Evolutionary conservation across 2,113 vertebrate species (phyloP), one percentile per base, ranked within the genome.

Genomic region (Poeciliopsis prolifica): DNA sequence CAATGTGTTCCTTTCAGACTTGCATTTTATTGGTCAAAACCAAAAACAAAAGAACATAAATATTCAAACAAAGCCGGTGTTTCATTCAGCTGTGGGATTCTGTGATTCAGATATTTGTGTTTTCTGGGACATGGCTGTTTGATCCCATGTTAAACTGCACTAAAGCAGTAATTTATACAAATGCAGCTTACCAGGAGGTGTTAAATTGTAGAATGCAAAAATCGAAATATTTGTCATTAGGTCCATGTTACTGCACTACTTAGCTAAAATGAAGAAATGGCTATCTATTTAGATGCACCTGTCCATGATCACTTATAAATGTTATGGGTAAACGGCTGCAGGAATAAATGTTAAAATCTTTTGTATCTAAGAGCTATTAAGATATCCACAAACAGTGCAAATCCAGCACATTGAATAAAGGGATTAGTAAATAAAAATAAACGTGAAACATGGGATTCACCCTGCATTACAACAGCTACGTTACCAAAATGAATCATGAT

Each of bases 401-500:
- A 70, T 24, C 31, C 40, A 14, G 11, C 19, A 63, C 14, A 22
- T 12, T 12, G 48, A 22, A 28, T 24, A 35, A 28, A 54, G 42
- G 22, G 30, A 33, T 33, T 29, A 63, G 10, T 61, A 13, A 58
- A 54, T 66, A 24, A 24, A 48, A 44, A 68, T 61, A 7, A 78
- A 29, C 44, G 19, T 26, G 13, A 29, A 63, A 5, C n/a, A 26
- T 37, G 60, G 1, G 24, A 15, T 69, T 73, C n/a, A 12, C 31
- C 51, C 68, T 62, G 33, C 30, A 22, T 22, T 61, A 71, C 35
- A 69, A 58, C 35, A 63, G 13, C 22, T 26, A 54, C 54, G 11
- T 40, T 65, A 26, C 30, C 30, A 72, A 75, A 70, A 63, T 44
- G 67, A 83, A 68, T 71, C 51, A 83, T 33, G 61, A 65, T 66